A percentile compares a stretch with the other conserved stretches of the same genome.
These are phyloP conservation scores for Macrotis lagotis DNA, from an alignment of 2,113 vertebrate genomes.

Conservation along the genomic window DNA sequence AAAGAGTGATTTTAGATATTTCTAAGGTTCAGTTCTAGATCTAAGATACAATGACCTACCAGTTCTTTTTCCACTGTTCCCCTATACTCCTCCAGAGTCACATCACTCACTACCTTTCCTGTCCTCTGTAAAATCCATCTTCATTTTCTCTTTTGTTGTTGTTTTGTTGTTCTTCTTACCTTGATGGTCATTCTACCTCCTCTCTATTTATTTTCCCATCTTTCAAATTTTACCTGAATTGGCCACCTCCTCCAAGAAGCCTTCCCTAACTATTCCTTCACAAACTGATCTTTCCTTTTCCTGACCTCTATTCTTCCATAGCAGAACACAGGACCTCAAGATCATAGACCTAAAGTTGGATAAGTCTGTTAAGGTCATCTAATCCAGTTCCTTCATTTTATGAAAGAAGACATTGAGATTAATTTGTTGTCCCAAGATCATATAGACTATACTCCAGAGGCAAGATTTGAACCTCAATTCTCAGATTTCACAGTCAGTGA, in stretches of 20 bases:
- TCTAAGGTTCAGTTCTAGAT: not conserved
- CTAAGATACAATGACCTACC: not conserved
- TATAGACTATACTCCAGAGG: not conserved
- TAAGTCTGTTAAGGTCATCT: not conserved
- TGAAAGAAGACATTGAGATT: not conserved
- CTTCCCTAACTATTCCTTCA: not conserved
- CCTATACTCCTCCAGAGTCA: not conserved
- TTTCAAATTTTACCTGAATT: not conserved
- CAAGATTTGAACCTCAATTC: not conserved
- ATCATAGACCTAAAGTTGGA: too few relatives aligned
- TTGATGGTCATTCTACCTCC: not conserved
- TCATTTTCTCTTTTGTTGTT: not conserved
- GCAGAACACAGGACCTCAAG: too few relatives aligned
- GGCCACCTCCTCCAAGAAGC: not conserved
- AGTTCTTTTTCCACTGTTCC: not conserved
- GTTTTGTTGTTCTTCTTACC: not conserved
- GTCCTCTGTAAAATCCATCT: not conserved
- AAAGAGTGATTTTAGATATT: too few relatives aligned
- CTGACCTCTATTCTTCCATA: not conserved
- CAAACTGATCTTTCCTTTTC: not conserved
- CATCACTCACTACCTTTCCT: not conserved
- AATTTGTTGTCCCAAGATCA: not conserved
- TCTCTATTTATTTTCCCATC: not conserved
- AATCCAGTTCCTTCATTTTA: not conserved
- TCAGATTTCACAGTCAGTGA: not conserved